Conservation (phyloP, 2,888 invertebrate genomes). For the Agrotis clavis region DNA sequence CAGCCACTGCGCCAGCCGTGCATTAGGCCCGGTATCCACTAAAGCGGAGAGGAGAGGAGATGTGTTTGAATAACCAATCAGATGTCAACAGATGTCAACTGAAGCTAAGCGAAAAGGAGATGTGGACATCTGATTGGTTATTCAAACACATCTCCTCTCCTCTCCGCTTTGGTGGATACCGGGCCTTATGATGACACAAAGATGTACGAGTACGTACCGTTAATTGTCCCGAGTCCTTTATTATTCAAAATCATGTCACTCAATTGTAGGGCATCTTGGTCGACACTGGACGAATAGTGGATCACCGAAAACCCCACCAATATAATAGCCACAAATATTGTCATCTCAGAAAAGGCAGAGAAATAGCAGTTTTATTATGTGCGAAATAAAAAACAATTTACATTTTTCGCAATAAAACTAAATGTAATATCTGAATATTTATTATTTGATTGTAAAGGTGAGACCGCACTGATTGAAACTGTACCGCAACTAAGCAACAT, state of each 20-base stretch:
- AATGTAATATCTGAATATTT: constrained; percentile 31
- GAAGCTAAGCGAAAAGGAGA: too few species aligned
- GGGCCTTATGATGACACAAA: not conserved
- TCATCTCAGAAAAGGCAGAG: not conserved
- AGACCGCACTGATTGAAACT: constrained; percentile 2
- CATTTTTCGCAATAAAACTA: constrained; percentile 46
- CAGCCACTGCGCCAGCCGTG: too few species aligned
- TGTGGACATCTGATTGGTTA: too few species aligned
- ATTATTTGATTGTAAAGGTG: constrained; percentile 32
- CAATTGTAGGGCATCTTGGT: not conserved
- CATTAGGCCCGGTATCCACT: too few species aligned
- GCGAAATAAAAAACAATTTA: constrained; percentile 1
- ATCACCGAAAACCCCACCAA: constrained; percentile 24
- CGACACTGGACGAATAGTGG: constrained; percentile 3
- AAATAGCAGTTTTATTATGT: not conserved
- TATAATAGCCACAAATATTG: constrained; percentile 35
- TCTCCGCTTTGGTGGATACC: too few species aligned
- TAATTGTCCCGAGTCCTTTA: not conserved
- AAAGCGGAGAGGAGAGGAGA: too few species aligned
- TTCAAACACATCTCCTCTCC: too few species aligned
- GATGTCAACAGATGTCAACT: too few species aligned
- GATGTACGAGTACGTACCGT: constrained; percentile 16
- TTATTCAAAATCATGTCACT: not conserved
- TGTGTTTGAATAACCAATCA: too few species aligned
- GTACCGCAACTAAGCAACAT: not conserved